phyloP scores from a whole-genome alignment of 2,797 vertebrate species.

The Lithobates sylvaticus region DNA sequence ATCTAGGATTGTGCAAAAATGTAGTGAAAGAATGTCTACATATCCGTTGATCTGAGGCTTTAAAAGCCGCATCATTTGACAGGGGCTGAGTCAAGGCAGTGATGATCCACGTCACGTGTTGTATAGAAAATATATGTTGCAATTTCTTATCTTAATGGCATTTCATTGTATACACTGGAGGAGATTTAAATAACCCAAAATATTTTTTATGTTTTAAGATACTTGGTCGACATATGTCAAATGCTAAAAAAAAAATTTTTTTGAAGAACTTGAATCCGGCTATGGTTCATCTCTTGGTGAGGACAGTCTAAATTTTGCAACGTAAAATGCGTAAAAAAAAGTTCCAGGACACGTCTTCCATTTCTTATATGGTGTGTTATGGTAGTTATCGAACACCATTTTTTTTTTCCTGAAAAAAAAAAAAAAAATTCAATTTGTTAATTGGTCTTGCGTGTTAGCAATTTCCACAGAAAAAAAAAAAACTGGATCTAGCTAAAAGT shows the following conservation, averaged over 20 bases:
- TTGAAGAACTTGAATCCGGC: neutral
- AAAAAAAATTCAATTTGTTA: too few relatives aligned
- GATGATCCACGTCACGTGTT: conserved; percentile 19
- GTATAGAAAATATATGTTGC: conserved; percentile 15
- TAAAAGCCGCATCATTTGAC: conserved; percentile 28
- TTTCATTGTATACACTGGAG: conserved; percentile 46
- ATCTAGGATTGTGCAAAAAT: conserved; percentile 46
- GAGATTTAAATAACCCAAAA: conserved; percentile 17
- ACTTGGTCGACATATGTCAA: neutral
- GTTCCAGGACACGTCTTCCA: neutral
- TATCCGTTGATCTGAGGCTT: conserved; percentile 34
- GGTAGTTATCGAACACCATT: too few relatives aligned
- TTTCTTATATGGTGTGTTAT: neutral
- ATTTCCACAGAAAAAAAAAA: neutral
- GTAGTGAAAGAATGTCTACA: conserved; percentile 20
- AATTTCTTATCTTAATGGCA: conserved; percentile 32
- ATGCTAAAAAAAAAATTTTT: neutral
- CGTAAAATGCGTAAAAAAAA: neutral
- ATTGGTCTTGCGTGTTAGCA: neutral
- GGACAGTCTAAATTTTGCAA: neutral
- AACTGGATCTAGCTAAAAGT: too few relatives aligned
- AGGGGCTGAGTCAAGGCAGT: conserved; percentile 17
- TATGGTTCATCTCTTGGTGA: neutral
- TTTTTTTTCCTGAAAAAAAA: too few relatives aligned
- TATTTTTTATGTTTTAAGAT: neutral